Conservation (phyloP, 1,140 invertebrate species). For the Maniola jurtina region DNA sequence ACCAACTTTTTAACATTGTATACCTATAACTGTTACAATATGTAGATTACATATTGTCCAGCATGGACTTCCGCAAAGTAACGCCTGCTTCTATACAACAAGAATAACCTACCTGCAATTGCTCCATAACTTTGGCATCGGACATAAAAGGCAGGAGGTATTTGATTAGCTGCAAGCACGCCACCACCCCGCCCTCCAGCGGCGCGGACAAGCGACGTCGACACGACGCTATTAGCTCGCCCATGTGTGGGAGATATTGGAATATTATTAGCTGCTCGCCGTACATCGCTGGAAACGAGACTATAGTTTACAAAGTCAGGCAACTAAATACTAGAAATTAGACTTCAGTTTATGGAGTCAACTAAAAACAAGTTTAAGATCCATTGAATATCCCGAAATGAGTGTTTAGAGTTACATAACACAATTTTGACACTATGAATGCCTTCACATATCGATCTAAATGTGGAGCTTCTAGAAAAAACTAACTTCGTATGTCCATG, state of each 20-base stretch:
- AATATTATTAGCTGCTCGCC: constrained; percentile 95
- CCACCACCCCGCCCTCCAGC: constrained; percentile 93
- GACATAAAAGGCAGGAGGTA: constrained; percentile 89
- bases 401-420: too few species aligned
- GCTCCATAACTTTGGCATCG: constrained; percentile 92
- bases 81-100: too few species aligned
- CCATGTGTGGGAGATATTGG: constrained; percentile 96
- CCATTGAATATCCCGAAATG: too few species aligned
- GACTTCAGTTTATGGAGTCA: not conserved
- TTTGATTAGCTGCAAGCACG: constrained; percentile 89
- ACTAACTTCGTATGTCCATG: too few species aligned
- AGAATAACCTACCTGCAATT: constrained; percentile 82
- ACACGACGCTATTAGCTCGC: constrained; percentile 88
- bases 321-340: not conserved
- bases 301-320: not conserved
- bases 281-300: constrained; percentile 85
- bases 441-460: too few species aligned
- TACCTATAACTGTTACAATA: too few species aligned
- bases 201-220: constrained; percentile 88
- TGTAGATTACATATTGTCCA: too few species aligned
- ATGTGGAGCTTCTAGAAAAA: too few species aligned
- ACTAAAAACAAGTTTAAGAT: not conserved
- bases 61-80: too few species aligned
- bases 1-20: too few species aligned
- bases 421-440: too few species aligned